These are phyloP conservation scores for Cercopithecus petaurista DNA, from an alignment of 2,797 vertebrate species.

Conservation along the genomic window DNA sequence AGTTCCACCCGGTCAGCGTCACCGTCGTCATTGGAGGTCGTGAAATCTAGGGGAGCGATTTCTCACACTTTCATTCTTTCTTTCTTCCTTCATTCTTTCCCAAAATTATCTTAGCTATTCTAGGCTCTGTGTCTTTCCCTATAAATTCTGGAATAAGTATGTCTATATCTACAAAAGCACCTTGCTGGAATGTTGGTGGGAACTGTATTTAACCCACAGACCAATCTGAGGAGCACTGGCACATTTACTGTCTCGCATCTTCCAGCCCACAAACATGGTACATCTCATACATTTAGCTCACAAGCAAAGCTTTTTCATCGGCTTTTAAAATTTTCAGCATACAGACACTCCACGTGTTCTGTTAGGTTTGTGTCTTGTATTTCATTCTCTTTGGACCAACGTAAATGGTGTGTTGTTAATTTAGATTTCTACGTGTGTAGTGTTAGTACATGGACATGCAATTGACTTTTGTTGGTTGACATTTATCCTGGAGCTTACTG, in stretches of 20 bases:
- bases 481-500: neutral
- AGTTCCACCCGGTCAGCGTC: rapidly evolving
- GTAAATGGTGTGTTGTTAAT: neutral
- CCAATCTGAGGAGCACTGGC: neutral
- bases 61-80: neutral
- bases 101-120: neutral
- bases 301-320: neutral
- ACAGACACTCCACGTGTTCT: neutral
- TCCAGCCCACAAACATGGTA: neutral
- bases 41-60: too few species aligned
- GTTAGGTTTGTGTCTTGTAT: neutral
- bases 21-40: neutral
- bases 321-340: neutral
- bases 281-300: neutral
- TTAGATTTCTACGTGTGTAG: neutral
- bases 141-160: neutral
- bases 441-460: too few species aligned
- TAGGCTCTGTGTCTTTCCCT: neutral
- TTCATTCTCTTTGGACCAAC: neutral
- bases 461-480: neutral
- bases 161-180: neutral
- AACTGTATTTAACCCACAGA: rapidly evolving
- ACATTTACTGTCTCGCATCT: rapidly evolving
- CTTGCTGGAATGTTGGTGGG: neutral
- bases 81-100: too few species aligned